Conservation (phyloP, 2,888 invertebrate genomes). For the Calliscelio sp. region DNA sequence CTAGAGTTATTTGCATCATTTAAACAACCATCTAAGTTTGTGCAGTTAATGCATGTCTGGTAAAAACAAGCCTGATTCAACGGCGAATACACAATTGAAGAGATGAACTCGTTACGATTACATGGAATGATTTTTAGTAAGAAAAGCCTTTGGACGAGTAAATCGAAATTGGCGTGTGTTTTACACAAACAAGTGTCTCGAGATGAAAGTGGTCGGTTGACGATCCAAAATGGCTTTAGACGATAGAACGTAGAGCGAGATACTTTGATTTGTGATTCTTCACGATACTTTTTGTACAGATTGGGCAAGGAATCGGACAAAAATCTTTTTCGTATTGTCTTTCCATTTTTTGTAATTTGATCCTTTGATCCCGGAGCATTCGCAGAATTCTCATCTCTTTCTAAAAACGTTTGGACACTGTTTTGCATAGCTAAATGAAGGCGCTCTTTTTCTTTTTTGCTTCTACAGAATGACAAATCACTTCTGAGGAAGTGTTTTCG, state of each 20-base stretch:
- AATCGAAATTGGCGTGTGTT: conserved; percentile 34
- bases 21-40: conserved; percentile 23
- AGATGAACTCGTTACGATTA: conserved; percentile 33
- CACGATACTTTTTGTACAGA: conserved; percentile 56
- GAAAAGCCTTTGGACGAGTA: conserved; percentile 27
- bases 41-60: conserved; percentile 6
- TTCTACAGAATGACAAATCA: conserved; percentile 34
- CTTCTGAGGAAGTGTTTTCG: conserved; percentile 11
- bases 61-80: conserved; percentile 28
- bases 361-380: too few relatives aligned
- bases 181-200: conserved; percentile 63
- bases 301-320: conserved; percentile 48
- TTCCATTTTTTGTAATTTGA: conserved; percentile 44
- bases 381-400: conserved; percentile 64
- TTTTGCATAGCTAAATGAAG: conserved; percentile 30
- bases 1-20: background rate
- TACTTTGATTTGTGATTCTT: conserved; percentile 44
- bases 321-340: conserved; percentile 47
- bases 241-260: conserved; percentile 57
- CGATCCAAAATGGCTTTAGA: conserved; percentile 62
- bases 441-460: conserved; percentile 38
- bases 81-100: conserved; percentile 26
- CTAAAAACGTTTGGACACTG: conserved; percentile 49
- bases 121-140: conserved; percentile 32
- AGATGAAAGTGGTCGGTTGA: conserved; percentile 33